These are phyloP conservation scores for Odontamblyopus rebecca DNA, from an alignment of 2,797 vertebrate genomes.

Conservation along the genomic window DNA sequence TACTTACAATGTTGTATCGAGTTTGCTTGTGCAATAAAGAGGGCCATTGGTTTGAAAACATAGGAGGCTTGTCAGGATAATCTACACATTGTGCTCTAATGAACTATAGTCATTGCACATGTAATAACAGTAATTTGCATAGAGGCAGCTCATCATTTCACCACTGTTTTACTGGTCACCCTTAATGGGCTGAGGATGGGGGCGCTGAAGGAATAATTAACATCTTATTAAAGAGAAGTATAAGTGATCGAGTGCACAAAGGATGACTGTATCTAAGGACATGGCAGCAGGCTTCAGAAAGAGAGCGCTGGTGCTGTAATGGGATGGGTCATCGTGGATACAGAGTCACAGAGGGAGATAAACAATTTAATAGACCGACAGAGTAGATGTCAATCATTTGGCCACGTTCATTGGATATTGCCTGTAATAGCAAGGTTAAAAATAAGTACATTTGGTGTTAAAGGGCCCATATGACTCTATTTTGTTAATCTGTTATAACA, in stretches of 20 bases:
- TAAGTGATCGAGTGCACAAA: background rate
- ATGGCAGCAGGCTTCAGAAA: background rate
- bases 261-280: background rate
- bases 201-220: conserved; percentile 40
- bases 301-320: background rate
- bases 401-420: background rate
- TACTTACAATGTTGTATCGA: background rate
- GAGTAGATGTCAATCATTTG: conserved; percentile 17
- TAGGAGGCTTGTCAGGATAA: conserved; percentile 24
- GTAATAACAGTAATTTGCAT: conserved; percentile 65
- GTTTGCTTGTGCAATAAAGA: conserved; percentile 10
- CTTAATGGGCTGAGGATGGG: conserved; percentile 49
- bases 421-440: too few relatives aligned
- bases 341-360: conserved; percentile 2
- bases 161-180: conserved; percentile 51
- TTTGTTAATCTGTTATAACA: too few relatives aligned
- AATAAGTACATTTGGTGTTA: background rate
- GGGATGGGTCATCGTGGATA: conserved; percentile 5
- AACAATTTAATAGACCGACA: background rate
- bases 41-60: conserved; percentile 24
- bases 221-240: conserved; percentile 38
- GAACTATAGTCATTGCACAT: conserved; percentile 51
- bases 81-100: conserved; percentile 42
- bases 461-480: too few relatives aligned
- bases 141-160: conserved; percentile 46